Evolutionary conservation across 1,140 invertebrate species (phyloP).

Genomic region (Stegodyphus mimosarum): DNA sequence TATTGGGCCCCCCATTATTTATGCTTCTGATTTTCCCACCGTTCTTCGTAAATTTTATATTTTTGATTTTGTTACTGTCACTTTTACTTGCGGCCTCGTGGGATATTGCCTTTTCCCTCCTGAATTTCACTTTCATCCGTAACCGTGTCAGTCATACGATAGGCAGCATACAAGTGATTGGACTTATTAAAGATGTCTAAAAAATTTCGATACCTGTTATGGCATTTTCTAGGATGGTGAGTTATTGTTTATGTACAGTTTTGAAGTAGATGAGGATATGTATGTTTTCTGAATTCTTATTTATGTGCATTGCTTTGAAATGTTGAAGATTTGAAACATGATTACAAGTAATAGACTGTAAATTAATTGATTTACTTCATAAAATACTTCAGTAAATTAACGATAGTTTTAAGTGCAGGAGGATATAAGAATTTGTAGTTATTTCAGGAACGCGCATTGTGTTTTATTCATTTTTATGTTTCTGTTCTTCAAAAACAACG

Average conservation of each 20-base stretch:
- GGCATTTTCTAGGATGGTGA: constrained; percentile 26
- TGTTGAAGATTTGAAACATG: too few species aligned
- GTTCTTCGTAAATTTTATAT: not conserved
- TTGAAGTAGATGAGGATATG: not conserved
- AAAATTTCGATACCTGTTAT: not conserved
- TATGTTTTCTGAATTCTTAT: too few species aligned
- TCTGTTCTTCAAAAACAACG: too few species aligned
- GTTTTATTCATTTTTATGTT: too few species aligned
- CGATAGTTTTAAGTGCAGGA: too few species aligned
- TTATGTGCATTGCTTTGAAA: too few species aligned
- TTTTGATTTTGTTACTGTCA: not conserved
- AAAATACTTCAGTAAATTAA: too few species aligned
- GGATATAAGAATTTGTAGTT: too few species aligned
- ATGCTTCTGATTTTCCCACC: constrained; percentile 43
- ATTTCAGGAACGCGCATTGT: too few species aligned
- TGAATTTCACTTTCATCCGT: constrained; percentile 43
- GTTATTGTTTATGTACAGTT: constrained; percentile 13
- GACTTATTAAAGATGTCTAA: constrained; percentile 38
- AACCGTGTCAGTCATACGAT: constrained; percentile 29
- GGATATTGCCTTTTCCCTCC: constrained; percentile 32
- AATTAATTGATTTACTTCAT: too few species aligned
- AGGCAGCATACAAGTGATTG: not conserved
- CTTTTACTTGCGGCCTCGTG: constrained; percentile 37
- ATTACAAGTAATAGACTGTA: too few species aligned
- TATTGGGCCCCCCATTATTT: constrained; percentile 6